These are phyloP conservation scores for Danaus chrysippus DNA, from an alignment of 2,888 invertebrate genomes.

Conservation along the genomic window DNA sequence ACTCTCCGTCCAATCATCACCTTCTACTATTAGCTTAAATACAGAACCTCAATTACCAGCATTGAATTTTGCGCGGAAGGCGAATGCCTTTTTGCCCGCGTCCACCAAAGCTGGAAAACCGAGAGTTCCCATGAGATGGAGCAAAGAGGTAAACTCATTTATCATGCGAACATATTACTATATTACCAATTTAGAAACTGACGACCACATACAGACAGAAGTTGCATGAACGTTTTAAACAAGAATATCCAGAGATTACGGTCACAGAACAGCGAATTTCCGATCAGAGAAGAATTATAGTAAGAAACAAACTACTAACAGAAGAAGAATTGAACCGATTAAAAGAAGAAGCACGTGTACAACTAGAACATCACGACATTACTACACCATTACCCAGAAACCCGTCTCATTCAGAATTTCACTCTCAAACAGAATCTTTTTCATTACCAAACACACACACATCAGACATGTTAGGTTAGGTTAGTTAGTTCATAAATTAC, in stretches of 20 bases:
- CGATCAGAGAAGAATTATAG: slow-evolving; percentile 6
- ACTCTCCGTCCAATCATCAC: too few relatives aligned
- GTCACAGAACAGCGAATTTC: neutral
- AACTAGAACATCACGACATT: too few relatives aligned
- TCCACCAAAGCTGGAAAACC: too few relatives aligned
- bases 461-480: too few relatives aligned
- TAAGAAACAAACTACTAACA: neutral
- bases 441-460: too few relatives aligned
- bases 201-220: neutral
- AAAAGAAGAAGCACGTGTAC: neutral
- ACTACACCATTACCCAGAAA: too few relatives aligned
- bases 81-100: neutral
- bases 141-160: too few relatives aligned
- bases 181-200: neutral
- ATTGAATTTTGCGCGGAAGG: slow-evolving; percentile 5
- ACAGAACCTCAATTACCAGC: neutral
- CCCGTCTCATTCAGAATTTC: too few relatives aligned
- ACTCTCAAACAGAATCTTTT: too few relatives aligned
- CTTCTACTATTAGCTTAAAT: neutral
- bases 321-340: neutral
- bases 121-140: too few relatives aligned
- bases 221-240: neutral
- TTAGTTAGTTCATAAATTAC: too few relatives aligned
- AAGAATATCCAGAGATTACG: neutral
- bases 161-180: too few relatives aligned